Base-by-base conservation (phyloP, 2,113 vertebrate species). In the Bolborhynchus lineola region DNA sequence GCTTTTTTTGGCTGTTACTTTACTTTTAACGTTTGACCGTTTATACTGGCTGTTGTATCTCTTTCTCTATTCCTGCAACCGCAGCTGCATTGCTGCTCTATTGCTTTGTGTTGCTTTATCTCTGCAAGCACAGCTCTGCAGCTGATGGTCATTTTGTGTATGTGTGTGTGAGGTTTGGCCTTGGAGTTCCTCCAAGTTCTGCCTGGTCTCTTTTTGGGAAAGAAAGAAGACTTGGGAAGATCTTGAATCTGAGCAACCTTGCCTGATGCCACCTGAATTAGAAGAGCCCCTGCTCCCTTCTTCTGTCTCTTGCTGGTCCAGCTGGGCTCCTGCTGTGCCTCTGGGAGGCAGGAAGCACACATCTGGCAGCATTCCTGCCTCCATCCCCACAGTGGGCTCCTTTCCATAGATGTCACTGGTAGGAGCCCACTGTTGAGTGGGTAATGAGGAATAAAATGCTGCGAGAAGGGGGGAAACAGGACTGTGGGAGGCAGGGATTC, bases 11-110 rank as follows among this genome's bases (percentile, higher is more conserved):
- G 18, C 52, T 87, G 59, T n/a, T 87, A 16, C 33, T 75, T 84
- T 47, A 50, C n/a, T 74, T 29, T 49, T 19, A 26, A 12, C 2
- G 8, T 74, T 75, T 50, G 25, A 42, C 82, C 7, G 10, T 29
- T 79, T 86, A 47, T 52, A 29, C 8, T 0, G 0, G 0, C n/a
- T 68, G 29, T 44, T 35, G 11, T 35, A 15, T 75, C 55, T 16
- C 25, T 60, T 93, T 21, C 26, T 24, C 31, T 62, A 0, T 50
- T 90, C 57, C 55, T 94, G 49, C 35, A 72, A 1, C 12, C 35
- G 21, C 35, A 64, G 19, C 39, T 93, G 65, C 57, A 18, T 18
- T 69, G 13, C 53, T 81, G 68, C 63, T 52, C 13, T 64, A 5
- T 70, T 83, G 12, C 25, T 84, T 91, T n/a, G 37, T 28, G 60